A percentile compares a stretch with the other conserved stretches of the same genome.
phyloP scores from a whole-genome alignment of 2,113 vertebrate species.

The Arvicanthis niloticus region DNA sequence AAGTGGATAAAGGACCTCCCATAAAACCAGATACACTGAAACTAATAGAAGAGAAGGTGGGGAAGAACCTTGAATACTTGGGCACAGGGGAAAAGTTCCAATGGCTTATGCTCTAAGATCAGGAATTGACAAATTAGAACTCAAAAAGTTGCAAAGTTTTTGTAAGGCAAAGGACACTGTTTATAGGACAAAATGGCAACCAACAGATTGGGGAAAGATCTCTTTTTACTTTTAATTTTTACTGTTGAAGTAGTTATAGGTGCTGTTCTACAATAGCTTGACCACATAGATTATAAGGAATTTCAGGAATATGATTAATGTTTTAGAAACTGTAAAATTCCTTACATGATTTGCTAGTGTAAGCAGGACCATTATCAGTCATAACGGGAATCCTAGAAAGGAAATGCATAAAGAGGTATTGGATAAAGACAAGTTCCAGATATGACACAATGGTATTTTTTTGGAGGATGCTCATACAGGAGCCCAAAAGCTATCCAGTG shows the following conservation, averaged over 20 bases:
- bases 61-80: too few species aligned
- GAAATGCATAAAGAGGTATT: not conserved
- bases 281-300: not conserved
- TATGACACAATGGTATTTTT: not conserved
- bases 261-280: not conserved
- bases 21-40: too few species aligned
- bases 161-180: too few species aligned
- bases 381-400: not conserved
- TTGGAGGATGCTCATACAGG: constrained; percentile 50
- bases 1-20: too few species aligned
- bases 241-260: not conserved
- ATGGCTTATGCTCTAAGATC: too few species aligned
- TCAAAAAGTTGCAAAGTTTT: too few species aligned
- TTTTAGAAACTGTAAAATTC: not conserved
- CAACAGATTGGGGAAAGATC: too few species aligned
- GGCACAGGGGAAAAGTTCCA: too few species aligned
- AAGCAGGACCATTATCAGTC: not conserved
- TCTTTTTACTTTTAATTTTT: not conserved
- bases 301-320: not conserved
- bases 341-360: not conserved
- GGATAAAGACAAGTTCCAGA: not conserved
- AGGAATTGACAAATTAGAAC: too few species aligned
- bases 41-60: too few species aligned
- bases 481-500: constrained; percentile 90
- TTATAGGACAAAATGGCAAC: too few species aligned